Evolutionary conservation across 1,140 invertebrate genomes (phyloP), one percentile per base, ranked within the genome.

Genomic region (Spodoptera frugiperda): DNA sequence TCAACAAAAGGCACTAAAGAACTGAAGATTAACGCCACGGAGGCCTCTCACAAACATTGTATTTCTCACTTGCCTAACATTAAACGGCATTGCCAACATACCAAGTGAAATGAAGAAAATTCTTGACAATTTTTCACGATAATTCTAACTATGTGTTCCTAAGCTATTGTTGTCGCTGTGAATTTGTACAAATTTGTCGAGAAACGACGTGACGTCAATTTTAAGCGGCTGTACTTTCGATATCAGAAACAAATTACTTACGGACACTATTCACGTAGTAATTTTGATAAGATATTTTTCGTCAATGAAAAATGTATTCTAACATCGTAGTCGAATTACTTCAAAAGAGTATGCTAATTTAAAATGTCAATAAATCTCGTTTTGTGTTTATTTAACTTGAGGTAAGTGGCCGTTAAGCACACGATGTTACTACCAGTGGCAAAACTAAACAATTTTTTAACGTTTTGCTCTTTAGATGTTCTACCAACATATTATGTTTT

Each of bases 101-200:
- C 57, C 57, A 15, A 61, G 39, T 39, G 33, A n/a, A 61, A 39
- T 44, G 44, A 61, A 33, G 57, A 39, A 33, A 53, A 15, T 44
- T 17, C 39, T 39, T 3, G 8, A 15, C 17, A 2, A 61, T 44
- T 61, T 61, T 61, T 61, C 33, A 12, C n/a, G 21, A 61, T 15
- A 61, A 44, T 61, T 61, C 15, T 17, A 44, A 25, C 19, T 57
- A 30, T 57, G 21, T 61, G 44, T 0, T 17, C 8, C 25, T 3
- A 54, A 11, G 19, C 19, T 14, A 25, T 25, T 55, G 11, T 55
- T 55, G 54, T 30, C 25, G 14, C 14, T 44, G 33, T 6, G n/a
- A 61, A 61, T 55, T 55, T 33, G 57, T 15, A 61, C 57, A 39
- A 61, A 61, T 39, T 39, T 39, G 5, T 39, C 33, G 30, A 14